Conservation (phyloP, 2,113 vertebrate species). For the Mus musculus region DNA sequence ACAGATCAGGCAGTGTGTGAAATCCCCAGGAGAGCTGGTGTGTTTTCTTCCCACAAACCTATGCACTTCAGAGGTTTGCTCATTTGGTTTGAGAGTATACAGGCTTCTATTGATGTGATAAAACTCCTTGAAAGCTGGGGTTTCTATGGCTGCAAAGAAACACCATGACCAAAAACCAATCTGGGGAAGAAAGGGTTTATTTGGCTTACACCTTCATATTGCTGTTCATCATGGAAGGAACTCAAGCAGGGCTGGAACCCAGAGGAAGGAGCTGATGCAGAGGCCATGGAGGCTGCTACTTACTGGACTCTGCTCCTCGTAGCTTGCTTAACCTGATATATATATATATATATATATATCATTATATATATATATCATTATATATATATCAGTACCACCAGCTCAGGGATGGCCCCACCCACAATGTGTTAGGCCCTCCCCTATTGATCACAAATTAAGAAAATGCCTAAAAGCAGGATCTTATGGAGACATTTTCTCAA, state of each 20-base stretch:
- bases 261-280: neutral
- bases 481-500: neutral
- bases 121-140: neutral
- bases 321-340: neutral
- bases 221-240: neutral
- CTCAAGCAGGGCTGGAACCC: neutral
- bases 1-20: neutral
- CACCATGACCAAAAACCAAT: no score
- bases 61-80: conserved; percentile 17
- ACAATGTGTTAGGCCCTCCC: neutral
- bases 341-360: no score
- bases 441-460: neutral
- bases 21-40: conserved; percentile 30
- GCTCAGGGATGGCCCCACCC: neutral
- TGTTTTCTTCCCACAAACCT: conserved; percentile 47
- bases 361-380: no score
- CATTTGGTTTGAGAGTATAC: conserved; percentile 23
- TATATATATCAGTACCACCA: no score
- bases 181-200: no score
- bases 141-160: no score
- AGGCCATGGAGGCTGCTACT: neutral
- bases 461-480: neutral
- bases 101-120: neutral
- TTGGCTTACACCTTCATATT: neutral
- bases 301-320: neutral